Evolutionary conservation across 2,888 invertebrate genomes (phyloP).

Genomic region (Tenthredo notha): DNA sequence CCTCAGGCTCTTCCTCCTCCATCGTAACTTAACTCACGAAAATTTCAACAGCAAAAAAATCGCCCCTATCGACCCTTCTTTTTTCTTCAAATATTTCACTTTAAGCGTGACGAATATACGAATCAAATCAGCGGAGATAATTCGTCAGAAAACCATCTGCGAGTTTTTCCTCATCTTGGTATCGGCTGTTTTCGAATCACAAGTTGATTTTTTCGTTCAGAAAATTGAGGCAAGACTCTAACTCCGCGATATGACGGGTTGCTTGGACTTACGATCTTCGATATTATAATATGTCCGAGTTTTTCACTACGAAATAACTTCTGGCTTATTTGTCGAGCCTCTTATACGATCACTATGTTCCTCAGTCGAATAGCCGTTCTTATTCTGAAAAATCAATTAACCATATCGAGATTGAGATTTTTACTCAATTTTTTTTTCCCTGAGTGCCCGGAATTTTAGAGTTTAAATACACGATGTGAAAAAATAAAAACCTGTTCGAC

Average conservation of each 20-base stretch:
- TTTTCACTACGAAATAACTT: background rate
- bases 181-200: background rate
- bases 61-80: background rate
- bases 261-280: background rate
- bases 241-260: background rate
- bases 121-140: background rate
- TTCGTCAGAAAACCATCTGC: constrained; percentile 66
- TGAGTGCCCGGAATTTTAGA: constrained; percentile 37
- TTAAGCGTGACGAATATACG: background rate
- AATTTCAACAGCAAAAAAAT: background rate
- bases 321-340: background rate
- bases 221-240: background rate
- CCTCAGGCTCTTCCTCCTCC: constrained; percentile 75
- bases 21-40: constrained; percentile 58
- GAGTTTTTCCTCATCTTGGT: constrained; percentile 46
- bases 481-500: background rate
- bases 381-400: constrained; percentile 49
- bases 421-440: background rate
- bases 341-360: background rate
- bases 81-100: background rate
- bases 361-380: background rate
- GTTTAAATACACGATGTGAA: background rate
- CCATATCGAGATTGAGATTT: constrained; percentile 22
- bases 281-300: background rate
- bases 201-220: background rate